These are phyloP conservation scores for Empidonax alnorum DNA, from an alignment of 2,113 vertebrate species.

Conservation along the genomic window DNA sequence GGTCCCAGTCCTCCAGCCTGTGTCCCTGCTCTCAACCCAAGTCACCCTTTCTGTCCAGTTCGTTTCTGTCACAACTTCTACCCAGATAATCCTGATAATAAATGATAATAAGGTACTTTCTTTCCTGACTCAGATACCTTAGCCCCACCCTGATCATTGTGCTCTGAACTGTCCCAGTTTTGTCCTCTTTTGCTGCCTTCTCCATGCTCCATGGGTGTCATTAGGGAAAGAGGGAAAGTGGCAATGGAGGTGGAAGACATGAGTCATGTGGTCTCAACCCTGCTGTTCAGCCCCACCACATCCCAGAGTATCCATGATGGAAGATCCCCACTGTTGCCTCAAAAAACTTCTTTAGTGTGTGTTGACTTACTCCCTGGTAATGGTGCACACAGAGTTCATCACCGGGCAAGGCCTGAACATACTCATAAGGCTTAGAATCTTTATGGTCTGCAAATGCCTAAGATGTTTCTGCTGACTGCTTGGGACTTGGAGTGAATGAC, in stretches of 20 bases:
- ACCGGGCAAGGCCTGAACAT: neutral
- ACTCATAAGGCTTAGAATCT: neutral
- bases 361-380: neutral
- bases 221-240: neutral
- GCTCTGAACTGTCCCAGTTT: neutral
- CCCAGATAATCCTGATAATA: neutral
- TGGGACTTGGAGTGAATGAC: neutral
- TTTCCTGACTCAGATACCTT: neutral
- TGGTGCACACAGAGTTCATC: neutral
- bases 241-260: neutral
- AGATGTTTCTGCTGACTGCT: neutral
- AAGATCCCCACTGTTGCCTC: neutral
- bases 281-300: neutral
- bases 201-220: neutral
- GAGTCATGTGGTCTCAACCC: neutral
- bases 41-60: neutral
- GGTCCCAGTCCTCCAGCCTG: neutral
- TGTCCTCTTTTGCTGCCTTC: neutral
- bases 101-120: neutral
- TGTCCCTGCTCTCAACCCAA: neutral
- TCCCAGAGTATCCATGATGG: neutral
- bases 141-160: neutral
- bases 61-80: neutral
- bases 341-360: neutral
- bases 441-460: neutral